Base-by-base conservation (phyloP, 1,140 invertebrate species). In the Popillia japonica region DNA sequence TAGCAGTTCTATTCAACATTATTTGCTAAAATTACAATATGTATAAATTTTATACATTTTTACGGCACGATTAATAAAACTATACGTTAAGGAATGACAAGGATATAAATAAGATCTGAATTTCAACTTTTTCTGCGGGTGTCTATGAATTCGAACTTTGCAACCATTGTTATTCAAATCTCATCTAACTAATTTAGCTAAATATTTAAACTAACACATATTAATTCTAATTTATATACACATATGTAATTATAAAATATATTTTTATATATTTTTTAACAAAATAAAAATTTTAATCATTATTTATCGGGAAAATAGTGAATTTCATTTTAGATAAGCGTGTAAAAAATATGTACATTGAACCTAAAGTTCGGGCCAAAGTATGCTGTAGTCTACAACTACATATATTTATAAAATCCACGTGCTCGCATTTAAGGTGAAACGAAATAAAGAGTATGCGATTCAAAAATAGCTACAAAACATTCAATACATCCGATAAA, bases 331-430 rank as follows among this genome's bases (percentile, higher is more conserved):
- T 68, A 34, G 61, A 23, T 68, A 27, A 68, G 22, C 11, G 22
- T 68, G 20, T 68, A 68, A 68, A 68, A 68, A 68, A 1, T 27
- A 68, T 9, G 27, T 68, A 68, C 22, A 68, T 68, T 68, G 22
- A 27, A 68, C 61, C 22, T 68, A 68, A 68, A 22, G 61, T 68
- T 68, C 22, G 20, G 61, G 27, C 27, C 61, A 27, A 68, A 68
- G 10, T 68, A 68, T 68, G 11, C 61, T 68, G 20, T 68, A 68
- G 11, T 20, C 61, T 14, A 68, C 7, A 3, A 68, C 8, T 34
- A 27, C 27, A 68, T 68, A 27, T 68, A 68, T 68, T 68, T 68
- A 68, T 68, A 68, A 68, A 34, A 34, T 34, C 27, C 27, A 34
- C 27, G 27, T 34, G 27, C 27, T 34, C 27, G 27, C 27, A 34